A percentile compares a stretch with the other conserved stretches of the same genome.
phyloP scores from a whole-genome alignment of 2,888 invertebrate genomes.

The Xanthia togata region DNA sequence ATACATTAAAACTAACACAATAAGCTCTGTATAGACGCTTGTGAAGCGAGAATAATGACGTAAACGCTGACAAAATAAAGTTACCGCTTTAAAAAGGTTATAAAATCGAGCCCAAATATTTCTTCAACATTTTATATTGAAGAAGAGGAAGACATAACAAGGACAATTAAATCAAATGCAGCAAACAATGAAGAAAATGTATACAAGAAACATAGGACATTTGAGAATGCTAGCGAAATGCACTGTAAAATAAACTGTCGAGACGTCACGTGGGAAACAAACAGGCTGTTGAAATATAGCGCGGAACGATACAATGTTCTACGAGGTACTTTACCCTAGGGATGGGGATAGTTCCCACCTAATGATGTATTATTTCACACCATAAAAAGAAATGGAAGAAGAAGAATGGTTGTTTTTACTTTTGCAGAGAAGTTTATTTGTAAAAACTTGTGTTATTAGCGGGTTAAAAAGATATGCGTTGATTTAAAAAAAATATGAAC shows the following conservation, averaged over 20 bases:
- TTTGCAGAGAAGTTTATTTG: conserved; percentile 6
- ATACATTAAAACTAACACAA: conserved; percentile 46
- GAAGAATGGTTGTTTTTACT: conserved; percentile 20
- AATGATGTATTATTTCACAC: conserved; percentile 47
- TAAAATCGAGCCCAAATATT: conserved; percentile 32
- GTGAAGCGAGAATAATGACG: conserved; percentile 30
- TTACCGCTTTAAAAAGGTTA: conserved; percentile 20
- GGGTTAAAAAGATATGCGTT: not conserved
- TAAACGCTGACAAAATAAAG: conserved; percentile 14
- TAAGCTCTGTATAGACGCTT: conserved; percentile 24
- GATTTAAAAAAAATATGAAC: not conserved
- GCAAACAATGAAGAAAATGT: conserved; percentile 20
- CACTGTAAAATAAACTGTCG: conserved; percentile 58
- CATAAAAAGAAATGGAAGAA: conserved; percentile 17
- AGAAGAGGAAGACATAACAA: not conserved
- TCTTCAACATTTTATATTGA: not conserved
- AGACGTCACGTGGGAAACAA: conserved; percentile 46
- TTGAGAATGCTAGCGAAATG: conserved; percentile 39
- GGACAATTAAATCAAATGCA: conserved; percentile 33
- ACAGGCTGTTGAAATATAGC: conserved; percentile 42
- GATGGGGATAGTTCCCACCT: conserved; percentile 27
- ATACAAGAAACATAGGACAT: conserved; percentile 12
- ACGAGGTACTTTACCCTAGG: conserved; percentile 35
- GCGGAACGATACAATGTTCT: conserved; percentile 45
- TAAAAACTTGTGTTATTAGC: not conserved